Base-by-base conservation (phyloP, 2,113 vertebrate species). In the Brachirus orientalis region DNA sequence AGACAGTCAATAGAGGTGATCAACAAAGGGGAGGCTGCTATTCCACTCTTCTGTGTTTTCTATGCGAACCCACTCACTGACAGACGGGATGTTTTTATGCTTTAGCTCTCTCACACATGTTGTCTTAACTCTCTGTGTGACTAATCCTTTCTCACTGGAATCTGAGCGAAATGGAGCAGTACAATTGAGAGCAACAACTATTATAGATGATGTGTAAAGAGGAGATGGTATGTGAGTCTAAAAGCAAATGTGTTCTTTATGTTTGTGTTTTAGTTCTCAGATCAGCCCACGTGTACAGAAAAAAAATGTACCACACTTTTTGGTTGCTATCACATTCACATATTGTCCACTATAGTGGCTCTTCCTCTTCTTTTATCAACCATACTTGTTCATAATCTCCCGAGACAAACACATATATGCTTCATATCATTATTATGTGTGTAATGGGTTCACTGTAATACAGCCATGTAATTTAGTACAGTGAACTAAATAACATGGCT, bases 1-100 rank as follows among this genome's bases (percentile, higher is more conserved):
- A 81, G n/a, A 60, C 55, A 71, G 72, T 83, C 75, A 75, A 74
- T 79, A 68, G 64, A 84, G 17, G 47, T 69, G 65, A 60, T 63
- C 61, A 69, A 70, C 78, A 83, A 86, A 75, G 37, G 58, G 57
- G 61, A 70, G 57, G 58, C 70, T 80, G 74, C 76, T 63, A 64
- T 71, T 72, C 63, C 7, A 2, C 70, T 84, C 37, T 14, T 28
- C 63, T 75, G 53, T 77, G 61, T 55, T 55, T 40, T 76, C 65
- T 44, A 66, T 69, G 38, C 8, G 10, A 53, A 73, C 62, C 18
- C 55, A 70, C 60, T 50, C 51, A 73, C 74, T 65, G 70, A 79
- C 72, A 40, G 74, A 38, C 41, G 6, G 75, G 69, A 55, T 64
- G 53, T 43, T 82, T 79, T 80, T 51, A 43, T 35, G 20, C 36